A percentile compares a stretch with the other conserved stretches of the same genome.
Evolutionary conservation across 2,113 vertebrate genomes (phyloP).

Genomic region (human): DNA sequence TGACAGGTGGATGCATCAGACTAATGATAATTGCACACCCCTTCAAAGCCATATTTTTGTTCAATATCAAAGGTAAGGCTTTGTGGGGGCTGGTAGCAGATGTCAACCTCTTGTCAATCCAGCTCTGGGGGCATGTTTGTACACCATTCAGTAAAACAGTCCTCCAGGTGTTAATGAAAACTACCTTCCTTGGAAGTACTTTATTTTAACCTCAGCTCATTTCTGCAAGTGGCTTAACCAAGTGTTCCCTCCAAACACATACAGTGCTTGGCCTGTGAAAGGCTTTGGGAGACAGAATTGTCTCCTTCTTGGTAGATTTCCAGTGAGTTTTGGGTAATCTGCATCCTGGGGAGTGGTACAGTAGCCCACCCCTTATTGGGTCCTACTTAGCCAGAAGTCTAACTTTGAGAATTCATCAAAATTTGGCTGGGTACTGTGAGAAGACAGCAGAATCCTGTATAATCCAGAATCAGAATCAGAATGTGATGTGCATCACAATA

Average conservation of each 20-base stretch:
- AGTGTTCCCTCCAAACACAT: not conserved
- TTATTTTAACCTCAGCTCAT: not conserved
- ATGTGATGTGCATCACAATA: too few species aligned
- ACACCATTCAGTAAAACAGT: not conserved
- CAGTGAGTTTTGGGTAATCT: not conserved
- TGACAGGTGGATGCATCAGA: not conserved
- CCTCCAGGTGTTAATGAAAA: not conserved
- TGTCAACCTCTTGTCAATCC: not conserved
- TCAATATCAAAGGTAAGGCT: not conserved
- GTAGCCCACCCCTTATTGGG: too few species aligned
- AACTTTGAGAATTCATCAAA: not conserved
- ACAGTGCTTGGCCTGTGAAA: not conserved
- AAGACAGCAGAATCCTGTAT: not conserved
- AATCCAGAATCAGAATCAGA: not conserved
- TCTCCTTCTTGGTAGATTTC: not conserved
- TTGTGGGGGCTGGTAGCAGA: not conserved
- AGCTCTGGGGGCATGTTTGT: not conserved
- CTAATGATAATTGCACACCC: not conserved
- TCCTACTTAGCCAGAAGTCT: not conserved
- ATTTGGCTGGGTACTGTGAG: not conserved
- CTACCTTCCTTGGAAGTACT: not conserved
- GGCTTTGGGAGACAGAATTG: not conserved
- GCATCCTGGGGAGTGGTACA: not conserved
- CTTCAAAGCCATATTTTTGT: not conserved
- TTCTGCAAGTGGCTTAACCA: not conserved